phyloP scores from a whole-genome alignment of 2,888 invertebrate genomes.

The Anagyrus pseudococci region DNA sequence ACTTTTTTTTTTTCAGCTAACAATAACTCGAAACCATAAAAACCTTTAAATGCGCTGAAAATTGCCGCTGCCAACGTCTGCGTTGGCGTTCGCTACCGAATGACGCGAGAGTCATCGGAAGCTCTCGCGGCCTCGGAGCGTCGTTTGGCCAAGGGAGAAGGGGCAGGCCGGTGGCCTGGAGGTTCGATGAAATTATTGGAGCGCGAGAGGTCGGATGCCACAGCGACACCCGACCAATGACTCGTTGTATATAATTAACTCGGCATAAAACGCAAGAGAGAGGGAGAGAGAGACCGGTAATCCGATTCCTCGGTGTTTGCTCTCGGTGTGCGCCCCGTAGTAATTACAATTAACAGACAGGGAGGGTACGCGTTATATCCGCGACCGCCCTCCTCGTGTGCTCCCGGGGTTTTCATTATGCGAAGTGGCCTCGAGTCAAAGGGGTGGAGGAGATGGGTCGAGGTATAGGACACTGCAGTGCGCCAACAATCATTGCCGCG shows the following conservation, averaged over 20 bases:
- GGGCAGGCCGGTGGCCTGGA: no score
- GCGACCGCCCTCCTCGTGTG: background rate
- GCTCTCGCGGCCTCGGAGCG: no score
- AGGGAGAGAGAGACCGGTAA: no score
- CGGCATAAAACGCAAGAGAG: slow-evolving; percentile 43
- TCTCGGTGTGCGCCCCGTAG: slow-evolving; percentile 34
- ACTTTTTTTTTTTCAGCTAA: no score
- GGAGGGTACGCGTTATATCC: slow-evolving; percentile 35
- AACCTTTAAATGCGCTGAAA: no score
- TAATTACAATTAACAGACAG: slow-evolving; percentile 45
- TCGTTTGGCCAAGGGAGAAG: no score
- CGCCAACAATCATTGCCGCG: slow-evolving; percentile 14
- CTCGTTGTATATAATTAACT: slow-evolving; percentile 44
- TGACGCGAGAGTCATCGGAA: no score
- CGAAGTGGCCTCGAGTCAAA: background rate
- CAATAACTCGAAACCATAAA: no score
- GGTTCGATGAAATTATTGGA: no score
- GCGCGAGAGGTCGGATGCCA: background rate
- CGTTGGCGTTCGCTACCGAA: no score
- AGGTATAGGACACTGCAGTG: background rate
- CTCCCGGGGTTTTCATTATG: slow-evolving; percentile 36
- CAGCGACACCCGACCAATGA: slow-evolving; percentile 12
- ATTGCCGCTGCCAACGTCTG: no score
- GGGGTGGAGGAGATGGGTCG: background rate
- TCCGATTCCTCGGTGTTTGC: background rate